Evolutionary conservation across 2,888 invertebrate genomes (phyloP).

Genomic region (Ditula angustiorana): DNA sequence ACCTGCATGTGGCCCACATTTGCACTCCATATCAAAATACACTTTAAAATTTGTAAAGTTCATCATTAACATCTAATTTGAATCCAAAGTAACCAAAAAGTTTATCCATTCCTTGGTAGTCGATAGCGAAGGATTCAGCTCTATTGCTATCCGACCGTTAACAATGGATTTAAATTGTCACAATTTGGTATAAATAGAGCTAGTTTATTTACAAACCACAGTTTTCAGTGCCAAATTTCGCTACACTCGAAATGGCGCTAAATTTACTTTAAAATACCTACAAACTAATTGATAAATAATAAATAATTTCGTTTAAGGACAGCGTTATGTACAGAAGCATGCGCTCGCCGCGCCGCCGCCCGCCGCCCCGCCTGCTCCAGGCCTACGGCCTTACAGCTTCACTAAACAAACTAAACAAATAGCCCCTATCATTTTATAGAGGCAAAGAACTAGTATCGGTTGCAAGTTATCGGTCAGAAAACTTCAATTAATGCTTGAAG

Average conservation of each 20-base stretch:
- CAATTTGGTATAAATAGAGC: conserved; percentile 23
- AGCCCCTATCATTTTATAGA: conserved; percentile 59
- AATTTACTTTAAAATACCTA: conserved; percentile 50
- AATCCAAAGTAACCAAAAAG: conserved; percentile 15
- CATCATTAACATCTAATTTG: conserved; percentile 24
- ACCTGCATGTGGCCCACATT: conserved; percentile 56
- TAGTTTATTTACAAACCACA: conserved; percentile 30
- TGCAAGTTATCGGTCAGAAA: conserved; percentile 50
- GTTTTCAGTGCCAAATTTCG: conserved; percentile 21
- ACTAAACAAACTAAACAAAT: conserved; percentile 65
- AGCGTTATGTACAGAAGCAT: conserved; percentile 83
- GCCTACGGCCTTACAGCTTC: conserved; percentile 55
- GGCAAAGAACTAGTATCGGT: conserved; percentile 49
- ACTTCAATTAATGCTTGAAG: conserved; percentile 50
- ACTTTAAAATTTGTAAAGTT: conserved; percentile 32
- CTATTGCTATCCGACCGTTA: not conserved
- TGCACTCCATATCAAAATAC: conserved; percentile 30
- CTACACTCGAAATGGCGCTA: conserved; percentile 22
- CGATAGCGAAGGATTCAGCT: not conserved
- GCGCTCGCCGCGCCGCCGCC: conserved; percentile 67
- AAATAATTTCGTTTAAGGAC: conserved; percentile 76
- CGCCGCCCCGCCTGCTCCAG: conserved; percentile 56
- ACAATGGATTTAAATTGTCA: conserved; percentile 12
- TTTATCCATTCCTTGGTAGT: not conserved
- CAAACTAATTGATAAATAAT: conserved; percentile 78